Evolutionary conservation across 2,797 vertebrate genomes (phyloP).

Genomic region (Sebastes melanostomus): DNA sequence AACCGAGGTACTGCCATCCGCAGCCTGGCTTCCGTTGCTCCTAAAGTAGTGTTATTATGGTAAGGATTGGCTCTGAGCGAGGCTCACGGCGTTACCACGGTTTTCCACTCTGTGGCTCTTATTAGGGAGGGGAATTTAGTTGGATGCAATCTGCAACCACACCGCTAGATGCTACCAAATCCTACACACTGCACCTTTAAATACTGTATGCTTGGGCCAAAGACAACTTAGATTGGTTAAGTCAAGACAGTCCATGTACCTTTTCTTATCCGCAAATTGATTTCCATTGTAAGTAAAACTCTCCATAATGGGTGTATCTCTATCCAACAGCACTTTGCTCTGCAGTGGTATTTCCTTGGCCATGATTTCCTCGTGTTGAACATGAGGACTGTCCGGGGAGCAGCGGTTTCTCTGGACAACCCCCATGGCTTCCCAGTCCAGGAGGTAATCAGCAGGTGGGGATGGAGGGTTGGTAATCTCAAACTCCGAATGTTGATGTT

Average conservation of each 20-base stretch:
- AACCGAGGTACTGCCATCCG: too few relatives aligned
- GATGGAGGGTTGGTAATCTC: slow-evolving; percentile 57
- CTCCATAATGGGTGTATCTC: slow-evolving; percentile 3
- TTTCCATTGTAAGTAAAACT: slow-evolving; percentile 23
- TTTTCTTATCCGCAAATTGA: slow-evolving; percentile 27
- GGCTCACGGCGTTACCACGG: too few relatives aligned
- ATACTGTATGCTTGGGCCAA: neutral
- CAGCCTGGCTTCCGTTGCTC: too few relatives aligned
- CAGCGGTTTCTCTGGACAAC: slow-evolving; percentile 48
- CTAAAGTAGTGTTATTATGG: too few relatives aligned
- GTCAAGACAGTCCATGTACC: slow-evolving; percentile 44
- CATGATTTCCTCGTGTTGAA: slow-evolving; percentile 13
- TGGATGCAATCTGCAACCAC: too few relatives aligned
- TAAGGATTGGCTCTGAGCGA: too few relatives aligned
- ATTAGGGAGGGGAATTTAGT: too few relatives aligned
- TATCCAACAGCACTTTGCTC: slow-evolving; percentile 21
- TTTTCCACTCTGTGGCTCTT: too few relatives aligned
- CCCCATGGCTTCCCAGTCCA: slow-evolving; percentile 84
- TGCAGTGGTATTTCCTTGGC: neutral
- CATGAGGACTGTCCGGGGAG: slow-evolving; percentile 5
- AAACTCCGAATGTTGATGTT: slow-evolving; percentile 33
- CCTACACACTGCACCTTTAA: neutral
- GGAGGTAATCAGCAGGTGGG: slow-evolving; percentile 39
- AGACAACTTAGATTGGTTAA: neutral
- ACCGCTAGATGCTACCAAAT: too few relatives aligned